Base-by-base conservation (phyloP, 2,113 vertebrate species). In the Odontesthes bonariensis region DNA sequence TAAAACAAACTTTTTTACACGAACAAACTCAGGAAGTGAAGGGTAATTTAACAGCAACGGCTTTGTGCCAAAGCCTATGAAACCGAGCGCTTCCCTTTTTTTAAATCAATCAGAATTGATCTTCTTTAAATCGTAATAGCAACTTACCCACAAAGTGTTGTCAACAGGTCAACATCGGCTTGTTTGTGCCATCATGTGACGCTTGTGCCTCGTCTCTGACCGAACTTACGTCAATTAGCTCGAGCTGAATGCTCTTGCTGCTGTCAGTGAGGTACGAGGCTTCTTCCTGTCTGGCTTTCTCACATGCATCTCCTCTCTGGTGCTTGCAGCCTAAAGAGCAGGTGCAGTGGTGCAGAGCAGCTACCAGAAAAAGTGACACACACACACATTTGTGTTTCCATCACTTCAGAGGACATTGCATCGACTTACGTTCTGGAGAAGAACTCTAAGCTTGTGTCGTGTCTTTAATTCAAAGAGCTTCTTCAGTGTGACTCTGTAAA, bases 251-350 rank as follows among this genome's bases (percentile, higher is more conserved):
- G 53, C 62, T 82, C 82, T 53, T 74, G 42, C 68, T 1, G 53
- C 54, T 69, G 67, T 82, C 69, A 49, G 31, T 70, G 66, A 80
- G 69, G 58, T 73, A 55, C 2, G 20, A 73, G 40, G 54, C 81
- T 72, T 79, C 87, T 93, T 91, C 90, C 90, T 91, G 88, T 89
- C 79, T 78, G 12, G 68, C 66, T 77, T 53, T 64, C 71, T 86
- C 46, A 59, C 73, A 81, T 76, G 77, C 83, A 80, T 79, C 74
- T 81, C 76, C 20, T 67, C 66, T 69, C 65, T 79, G 11, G 38
- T 31, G 54, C 81, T 77, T 73, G 72, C 83, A 82, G 87, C 83
- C 72, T 74, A 44, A 80, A 84, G 84, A 87, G 83, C 90, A 91
- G 90, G 91, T 93, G 91, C 91, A 85, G 40, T 23, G 69, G 69